phyloP scores from a whole-genome alignment of 2,888 invertebrate genomes.

The Emmelina monodactyla region DNA sequence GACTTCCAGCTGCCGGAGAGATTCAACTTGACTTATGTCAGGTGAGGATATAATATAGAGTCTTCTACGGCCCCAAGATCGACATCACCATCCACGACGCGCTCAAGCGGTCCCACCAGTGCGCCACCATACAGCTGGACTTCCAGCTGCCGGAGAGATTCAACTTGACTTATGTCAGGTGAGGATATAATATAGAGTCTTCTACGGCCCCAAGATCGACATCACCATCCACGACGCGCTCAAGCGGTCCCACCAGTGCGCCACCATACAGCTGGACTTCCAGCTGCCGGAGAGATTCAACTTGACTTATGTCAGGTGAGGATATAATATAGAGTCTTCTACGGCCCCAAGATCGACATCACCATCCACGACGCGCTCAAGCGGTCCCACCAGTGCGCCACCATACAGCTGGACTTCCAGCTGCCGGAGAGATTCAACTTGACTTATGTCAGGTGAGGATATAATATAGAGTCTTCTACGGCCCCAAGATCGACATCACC shows the following conservation, averaged over 20 bases:
- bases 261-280: slow-evolving; percentile 98
- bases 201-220: slow-evolving; percentile 99
- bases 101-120: slow-evolving; percentile 87
- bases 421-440: slow-evolving; percentile 92
- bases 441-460: slow-evolving; percentile 71
- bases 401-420: slow-evolving; percentile 98
- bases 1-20: slow-evolving; percentile 97
- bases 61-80: slow-evolving; percentile 99
- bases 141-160: slow-evolving; percentile 96
- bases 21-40: slow-evolving; percentile 82
- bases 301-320: slow-evolving; percentile 75
- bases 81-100: slow-evolving; percentile 98
- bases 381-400: slow-evolving; percentile 94
- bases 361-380: slow-evolving; percentile 93
- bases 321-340: too few relatives aligned
- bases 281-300: slow-evolving; percentile 94
- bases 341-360: slow-evolving; percentile 99
- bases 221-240: slow-evolving; percentile 96
- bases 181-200: too few relatives aligned
- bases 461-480: slow-evolving; percentile 99
- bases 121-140: slow-evolving; percentile 98
- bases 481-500: slow-evolving; percentile 98
- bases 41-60: too few relatives aligned
- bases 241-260: slow-evolving; percentile 90
- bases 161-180: slow-evolving; percentile 80